Evolutionary conservation across 2,888 invertebrate species (phyloP).

Genomic region (Emmelina monodactyla): DNA sequence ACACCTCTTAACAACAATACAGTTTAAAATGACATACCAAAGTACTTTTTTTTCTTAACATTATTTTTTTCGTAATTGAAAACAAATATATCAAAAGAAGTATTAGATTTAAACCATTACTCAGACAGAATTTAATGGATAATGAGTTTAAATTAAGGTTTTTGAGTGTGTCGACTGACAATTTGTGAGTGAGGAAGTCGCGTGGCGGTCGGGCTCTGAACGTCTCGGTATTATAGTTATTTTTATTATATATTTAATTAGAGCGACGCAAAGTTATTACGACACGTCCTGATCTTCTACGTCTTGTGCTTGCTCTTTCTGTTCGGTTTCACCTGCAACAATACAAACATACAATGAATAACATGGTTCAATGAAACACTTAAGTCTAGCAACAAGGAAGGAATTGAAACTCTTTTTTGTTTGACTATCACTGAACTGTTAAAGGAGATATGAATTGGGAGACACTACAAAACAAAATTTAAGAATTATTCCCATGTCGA

Average conservation of each 20-base stretch:
- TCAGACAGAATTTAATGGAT: conserved; percentile 46
- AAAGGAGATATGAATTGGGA: too few species aligned
- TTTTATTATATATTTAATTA: conserved; percentile 58
- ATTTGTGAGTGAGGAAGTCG: too few species aligned
- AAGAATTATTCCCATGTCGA: too few species aligned
- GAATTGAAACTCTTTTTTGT: too few species aligned
- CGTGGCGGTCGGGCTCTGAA: too few species aligned
- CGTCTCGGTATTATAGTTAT: conserved; percentile 62
- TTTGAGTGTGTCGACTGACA: too few species aligned
- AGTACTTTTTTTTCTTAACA: conserved; percentile 55
- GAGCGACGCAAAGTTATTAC: conserved; percentile 66
- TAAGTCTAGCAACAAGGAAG: too few species aligned
- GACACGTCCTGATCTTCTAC: conserved; percentile 96
- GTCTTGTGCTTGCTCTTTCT: conserved; percentile 91
- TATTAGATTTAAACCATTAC: conserved; percentile 25
- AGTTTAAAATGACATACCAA: conserved; percentile 58
- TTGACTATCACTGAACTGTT: too few species aligned
- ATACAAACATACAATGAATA: too few species aligned
- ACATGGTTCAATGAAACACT: too few species aligned
- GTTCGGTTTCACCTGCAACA: conserved; percentile 85
- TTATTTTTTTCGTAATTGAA: conserved; percentile 49
- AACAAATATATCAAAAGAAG: conserved; percentile 59
- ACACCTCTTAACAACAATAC: conserved; percentile 47
- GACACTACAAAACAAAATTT: too few species aligned
- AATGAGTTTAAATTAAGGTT: too few species aligned